Evolutionary conservation across 2,797 vertebrate genomes (phyloP).

Genomic region (Poliocrania exsul): DNA sequence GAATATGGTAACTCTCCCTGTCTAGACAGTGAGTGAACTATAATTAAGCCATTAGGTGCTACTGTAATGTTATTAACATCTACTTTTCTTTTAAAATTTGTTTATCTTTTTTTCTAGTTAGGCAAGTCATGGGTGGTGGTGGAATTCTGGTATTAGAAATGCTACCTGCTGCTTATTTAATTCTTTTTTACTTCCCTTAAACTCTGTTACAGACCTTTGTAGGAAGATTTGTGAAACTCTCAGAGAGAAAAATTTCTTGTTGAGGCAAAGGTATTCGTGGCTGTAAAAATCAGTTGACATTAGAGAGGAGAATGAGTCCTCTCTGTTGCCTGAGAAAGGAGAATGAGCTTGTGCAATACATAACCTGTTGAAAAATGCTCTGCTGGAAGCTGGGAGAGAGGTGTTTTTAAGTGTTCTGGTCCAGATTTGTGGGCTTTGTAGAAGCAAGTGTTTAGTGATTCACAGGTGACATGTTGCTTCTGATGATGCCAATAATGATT

Average conservation of each 20-base stretch:
- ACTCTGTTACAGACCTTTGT: background rate
- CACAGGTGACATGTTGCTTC: rapidly evolving
- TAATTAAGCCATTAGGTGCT: background rate
- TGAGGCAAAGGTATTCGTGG: background rate
- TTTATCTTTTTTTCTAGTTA: background rate
- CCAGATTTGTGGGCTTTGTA: background rate
- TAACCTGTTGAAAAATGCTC: background rate
- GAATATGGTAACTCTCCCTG: background rate
- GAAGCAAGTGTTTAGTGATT: background rate
- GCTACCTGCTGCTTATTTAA: background rate
- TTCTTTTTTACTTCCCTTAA: background rate
- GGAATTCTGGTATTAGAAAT: background rate
- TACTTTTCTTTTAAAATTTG: background rate
- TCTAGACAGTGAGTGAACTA: background rate
- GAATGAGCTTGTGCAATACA: background rate
- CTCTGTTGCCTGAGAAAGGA: no score
- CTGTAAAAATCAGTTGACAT: background rate
- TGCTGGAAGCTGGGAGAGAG: background rate
- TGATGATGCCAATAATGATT: background rate
- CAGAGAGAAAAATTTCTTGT: background rate
- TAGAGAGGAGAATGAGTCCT: background rate
- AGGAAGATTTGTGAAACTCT: background rate
- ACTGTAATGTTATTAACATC: background rate
- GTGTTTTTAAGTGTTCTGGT: background rate
- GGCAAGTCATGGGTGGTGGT: background rate